Conservation (phyloP, 2,888 invertebrate species). For the Liodrosophila aerea region DNA sequence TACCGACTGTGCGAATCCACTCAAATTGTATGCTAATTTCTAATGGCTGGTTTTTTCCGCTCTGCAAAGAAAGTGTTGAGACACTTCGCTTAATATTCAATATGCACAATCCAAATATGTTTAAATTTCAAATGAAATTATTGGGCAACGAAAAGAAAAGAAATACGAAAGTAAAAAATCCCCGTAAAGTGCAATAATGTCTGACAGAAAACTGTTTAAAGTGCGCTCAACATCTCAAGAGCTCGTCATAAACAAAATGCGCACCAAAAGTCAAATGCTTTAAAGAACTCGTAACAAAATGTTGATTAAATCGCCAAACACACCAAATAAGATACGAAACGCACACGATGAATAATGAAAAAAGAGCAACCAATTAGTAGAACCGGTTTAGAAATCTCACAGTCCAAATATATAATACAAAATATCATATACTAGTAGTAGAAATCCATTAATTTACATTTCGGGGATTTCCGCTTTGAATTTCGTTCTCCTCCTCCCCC, state of each 20-base stretch:
- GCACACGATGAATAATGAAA: conserved; percentile 27
- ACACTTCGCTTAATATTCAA: neutral
- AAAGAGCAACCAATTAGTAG: conserved; percentile 48
- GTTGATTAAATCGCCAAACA: conserved; percentile 26
- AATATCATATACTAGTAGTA: conserved; percentile 33
- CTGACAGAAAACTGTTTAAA: conserved; percentile 8
- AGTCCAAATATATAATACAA: conserved; percentile 20
- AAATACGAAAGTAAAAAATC: conserved; percentile 13
- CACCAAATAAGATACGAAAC: neutral
- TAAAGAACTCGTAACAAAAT: conserved; percentile 35
- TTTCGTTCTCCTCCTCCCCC: conserved; percentile 18
- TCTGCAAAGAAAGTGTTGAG: neutral
- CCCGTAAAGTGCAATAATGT: conserved; percentile 22
- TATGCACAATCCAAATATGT: neutral
- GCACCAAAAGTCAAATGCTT: conserved; percentile 40
- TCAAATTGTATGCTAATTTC: too few relatives aligned
- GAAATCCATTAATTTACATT: conserved; percentile 72
- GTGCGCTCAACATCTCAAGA: conserved; percentile 6
- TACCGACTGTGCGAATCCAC: too few relatives aligned
- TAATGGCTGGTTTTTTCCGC: too few relatives aligned
- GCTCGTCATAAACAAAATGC: conserved; percentile 28
- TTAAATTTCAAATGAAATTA: neutral
- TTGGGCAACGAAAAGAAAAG: neutral
- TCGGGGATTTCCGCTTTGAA: conserved; percentile 62
- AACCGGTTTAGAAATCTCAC: conserved; percentile 63